Base-by-base conservation (phyloP, 2,888 invertebrate genomes). In the Baronia brevicornis region DNA sequence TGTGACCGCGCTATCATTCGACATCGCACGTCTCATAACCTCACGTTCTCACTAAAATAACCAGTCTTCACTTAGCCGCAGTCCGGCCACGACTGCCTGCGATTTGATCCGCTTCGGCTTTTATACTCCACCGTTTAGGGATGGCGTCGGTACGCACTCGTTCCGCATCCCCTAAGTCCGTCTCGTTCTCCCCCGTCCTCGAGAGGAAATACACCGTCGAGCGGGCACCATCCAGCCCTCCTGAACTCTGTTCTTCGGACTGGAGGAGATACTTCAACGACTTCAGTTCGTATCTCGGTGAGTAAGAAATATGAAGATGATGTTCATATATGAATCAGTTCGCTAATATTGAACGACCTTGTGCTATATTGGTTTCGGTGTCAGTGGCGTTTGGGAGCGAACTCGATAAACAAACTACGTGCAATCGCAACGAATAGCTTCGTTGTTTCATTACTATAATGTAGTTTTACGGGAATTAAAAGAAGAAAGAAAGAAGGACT, bases 81-180 rank as follows among this genome's bases (percentile, higher is more conserved):
- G 78, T 68, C 69, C 66, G 51, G 59, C 73, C 64, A 74, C 82
- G 75, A 84, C 79, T 84, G 84, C 64, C 63, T 56, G 60, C 46
- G 32, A 51, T 51, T 60, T 52, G 49, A 56, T 54, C 54, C 39
- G 57, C 54, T 50, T 47, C 65, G 60, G 57, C 63, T 79, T 80
- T 61, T 82, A 84, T 82, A 84, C 68, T 44, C 48, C 51, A 44
- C 51, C 43, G 49, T 34, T 58, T 59, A 77, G 73, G 72, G 70
- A 87, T 87, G 87, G 84, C 86, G 55, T 86, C 84, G 49, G 80
- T 87, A 82, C 87, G 88, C 84, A 86, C 84, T 82, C 88, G 88
- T 68, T 88, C 88, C 33, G 87, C 88, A 60, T 88, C 88, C 66
- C 88, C 88, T 42, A 88, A 89, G 66, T 85, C 88, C 20, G 88